Base-by-base conservation (phyloP, 2,113 vertebrate genomes). In the Myrmecophaga tridactyla region DNA sequence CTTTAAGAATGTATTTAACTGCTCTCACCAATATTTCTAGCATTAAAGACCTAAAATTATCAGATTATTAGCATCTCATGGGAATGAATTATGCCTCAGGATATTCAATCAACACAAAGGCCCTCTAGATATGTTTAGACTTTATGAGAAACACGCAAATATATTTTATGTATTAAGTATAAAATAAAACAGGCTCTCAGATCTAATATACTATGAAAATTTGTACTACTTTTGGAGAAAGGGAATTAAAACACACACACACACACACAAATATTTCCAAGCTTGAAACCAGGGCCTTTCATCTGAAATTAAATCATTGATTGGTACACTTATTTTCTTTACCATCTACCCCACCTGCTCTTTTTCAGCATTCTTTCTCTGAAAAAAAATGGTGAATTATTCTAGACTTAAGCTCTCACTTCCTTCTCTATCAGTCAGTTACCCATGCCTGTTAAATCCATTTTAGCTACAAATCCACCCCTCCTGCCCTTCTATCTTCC, bases 21-120 rank as follows among this genome's bases (percentile, higher is more conserved):
- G 31, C 12, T 86, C 31, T 92, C 51, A 62, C 56, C 60, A 92
- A 73, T 96, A 65, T 65, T 92, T 90, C 43, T 87, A 81, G 25
- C 7, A 48, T 75, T 92, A 83, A 93, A 92, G 27, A 73, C 75
- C 75, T 88, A 58, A 93, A 93, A 85, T 89, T 70, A 81, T 70
- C 84, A 93, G 87, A 72, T 96, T 93, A 93, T 95, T 76, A 81
- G 46, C 39, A 62, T 70, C 27, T 92, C 80, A 56, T 43, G 27
- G 46, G 84, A 89, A 84, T 93, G 84, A 92, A 36, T 46, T 84
- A 56, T 76, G 90, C 65, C 70, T 92, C 70, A 90, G 90, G 90
- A 95, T 93, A 93, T 96, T 77, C 53, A 92, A 73, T 58, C 95
- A 92, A 81, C 86, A 96, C 88, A 77, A 20, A 91, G 90, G 29